phyloP scores from a whole-genome alignment of 2,797 vertebrate species.

The Galaxias olidus region DNA sequence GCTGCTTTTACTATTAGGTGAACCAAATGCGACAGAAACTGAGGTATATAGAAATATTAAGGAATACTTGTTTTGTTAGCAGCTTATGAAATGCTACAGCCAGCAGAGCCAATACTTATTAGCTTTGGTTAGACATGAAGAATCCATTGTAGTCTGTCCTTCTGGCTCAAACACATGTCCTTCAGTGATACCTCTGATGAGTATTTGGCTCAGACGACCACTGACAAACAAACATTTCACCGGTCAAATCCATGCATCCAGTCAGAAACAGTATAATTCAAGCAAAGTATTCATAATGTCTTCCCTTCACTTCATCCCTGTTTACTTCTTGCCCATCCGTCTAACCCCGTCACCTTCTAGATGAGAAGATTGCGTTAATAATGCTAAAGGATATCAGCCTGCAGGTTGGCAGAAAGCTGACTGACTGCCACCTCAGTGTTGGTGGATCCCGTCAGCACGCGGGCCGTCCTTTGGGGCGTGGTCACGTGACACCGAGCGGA shows the following conservation, averaged over 20 bases:
- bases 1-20: not conserved
- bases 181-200: not conserved
- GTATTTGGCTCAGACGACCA: not conserved
- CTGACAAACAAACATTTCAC: not conserved
- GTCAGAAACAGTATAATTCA: not conserved
- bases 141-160: too few relatives aligned
- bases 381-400: slow-evolving; percentile 60
- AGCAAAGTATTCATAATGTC: not conserved
- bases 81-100: too few relatives aligned
- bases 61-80: not conserved
- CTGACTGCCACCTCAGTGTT: slow-evolving; percentile 65
- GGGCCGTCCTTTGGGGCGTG: slow-evolving; percentile 61
- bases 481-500: slow-evolving; percentile 32
- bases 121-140: too few relatives aligned
- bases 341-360: slow-evolving; percentile 23
- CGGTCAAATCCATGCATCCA: not conserved
- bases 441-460: slow-evolving; percentile 59
- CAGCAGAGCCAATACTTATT: too few relatives aligned
- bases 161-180: not conserved
- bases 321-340: slow-evolving; percentile 25
- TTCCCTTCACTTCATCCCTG: slow-evolving; percentile 6
- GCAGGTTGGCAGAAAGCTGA: slow-evolving; percentile 56
- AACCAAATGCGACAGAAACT: not conserved
- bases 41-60: slow-evolving; percentile 15
- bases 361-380: not conserved